Base-by-base conservation (phyloP, 2,797 vertebrate genomes). In the Erithacus rubecula region DNA sequence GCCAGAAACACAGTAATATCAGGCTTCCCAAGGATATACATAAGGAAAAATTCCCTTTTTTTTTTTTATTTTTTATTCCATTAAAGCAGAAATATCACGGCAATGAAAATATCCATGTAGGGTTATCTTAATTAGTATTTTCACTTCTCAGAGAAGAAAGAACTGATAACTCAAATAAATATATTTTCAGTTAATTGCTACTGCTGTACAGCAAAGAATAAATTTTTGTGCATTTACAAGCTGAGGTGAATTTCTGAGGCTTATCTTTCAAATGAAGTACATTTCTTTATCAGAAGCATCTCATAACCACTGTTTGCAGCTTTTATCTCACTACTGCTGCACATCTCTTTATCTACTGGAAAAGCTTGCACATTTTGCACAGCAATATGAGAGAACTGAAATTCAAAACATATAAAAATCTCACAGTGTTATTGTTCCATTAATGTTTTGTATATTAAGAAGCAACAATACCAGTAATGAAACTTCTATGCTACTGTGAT, bases 201-300 rank as follows among this genome's bases (percentile, higher is more conserved):
- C 32, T 86, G 60, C 39, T 84, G 32, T 72, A 71, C 69, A 87
- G 81, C 52, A 78, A 92, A 87, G 68, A 69, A 86, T 69, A 91
- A 58, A 91, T 87, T 77, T 81, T 60, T 87, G 37, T 65, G 68
- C 69, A 52, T 87, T 80, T 84, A 58, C 55, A 92, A 84, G 43
- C 44, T 43, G 69, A 90, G 79, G 41, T 78, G 65, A 95, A 83
- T 85, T 92, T 74, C 62, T 90, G 68, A 90, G 55, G 37, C 65
- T 94, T 94, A 85, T 79, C 85, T 94, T 95, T 92, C 87, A 93
- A 94, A 70, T 60, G 3, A 89, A 93, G 75, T 30, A 36, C 27
- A 87, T 77, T 87, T 89, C 87, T 85, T 92, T 52, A 96, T 95
- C 83, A 92, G 94, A 94, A 93, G 27, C 51, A 86, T 94, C 91